Percentiles rank a stretch among this genome's conserved stretches.
Conservation (phyloP, 1,140 invertebrate genomes). For the Trichomalopsis sarcophagae region DNA sequence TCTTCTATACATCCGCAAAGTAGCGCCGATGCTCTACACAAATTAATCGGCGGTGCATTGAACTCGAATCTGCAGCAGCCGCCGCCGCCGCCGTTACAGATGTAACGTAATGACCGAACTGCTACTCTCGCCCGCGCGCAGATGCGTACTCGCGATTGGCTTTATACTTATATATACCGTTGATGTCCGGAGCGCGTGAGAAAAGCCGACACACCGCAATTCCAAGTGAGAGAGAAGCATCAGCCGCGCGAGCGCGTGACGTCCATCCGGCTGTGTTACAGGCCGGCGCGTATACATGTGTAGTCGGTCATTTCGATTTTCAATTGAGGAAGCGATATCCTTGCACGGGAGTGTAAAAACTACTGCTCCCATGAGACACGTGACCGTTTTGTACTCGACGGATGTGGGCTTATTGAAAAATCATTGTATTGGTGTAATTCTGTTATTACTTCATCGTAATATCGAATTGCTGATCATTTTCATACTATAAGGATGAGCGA, state of each 20-base stretch:
- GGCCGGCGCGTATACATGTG: neutral
- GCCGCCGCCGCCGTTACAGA: neutral
- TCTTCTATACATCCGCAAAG: too few species aligned
- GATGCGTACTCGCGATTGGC: slow-evolving; percentile 5
- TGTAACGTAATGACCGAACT: slow-evolving; percentile 12
- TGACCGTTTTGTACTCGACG: neutral
- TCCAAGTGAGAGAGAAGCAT: neutral
- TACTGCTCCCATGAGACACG: neutral
- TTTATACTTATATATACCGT: slow-evolving; percentile 34
- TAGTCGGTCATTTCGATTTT: slow-evolving; percentile 32
- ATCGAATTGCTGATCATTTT: too few species aligned
- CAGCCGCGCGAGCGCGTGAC: slow-evolving; percentile 29
- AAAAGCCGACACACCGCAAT: slow-evolving; percentile 36
- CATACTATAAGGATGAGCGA: too few species aligned
- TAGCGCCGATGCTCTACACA: neutral
- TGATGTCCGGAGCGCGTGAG: slow-evolving; percentile 35
- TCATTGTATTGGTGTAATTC: too few species aligned
- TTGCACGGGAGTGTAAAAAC: neutral
- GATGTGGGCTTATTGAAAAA: neutral
- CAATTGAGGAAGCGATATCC: slow-evolving; percentile 25
- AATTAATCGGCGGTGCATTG: slow-evolving; percentile 21
- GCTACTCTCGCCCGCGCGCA: neutral
- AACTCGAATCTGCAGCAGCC: neutral
- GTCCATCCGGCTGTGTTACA: slow-evolving; percentile 20
- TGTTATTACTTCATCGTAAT: too few species aligned